Evolutionary conservation across 2,797 vertebrate genomes (phyloP), one percentile per base, ranked within the genome.

Genomic region (Pangasius macronema): DNA sequence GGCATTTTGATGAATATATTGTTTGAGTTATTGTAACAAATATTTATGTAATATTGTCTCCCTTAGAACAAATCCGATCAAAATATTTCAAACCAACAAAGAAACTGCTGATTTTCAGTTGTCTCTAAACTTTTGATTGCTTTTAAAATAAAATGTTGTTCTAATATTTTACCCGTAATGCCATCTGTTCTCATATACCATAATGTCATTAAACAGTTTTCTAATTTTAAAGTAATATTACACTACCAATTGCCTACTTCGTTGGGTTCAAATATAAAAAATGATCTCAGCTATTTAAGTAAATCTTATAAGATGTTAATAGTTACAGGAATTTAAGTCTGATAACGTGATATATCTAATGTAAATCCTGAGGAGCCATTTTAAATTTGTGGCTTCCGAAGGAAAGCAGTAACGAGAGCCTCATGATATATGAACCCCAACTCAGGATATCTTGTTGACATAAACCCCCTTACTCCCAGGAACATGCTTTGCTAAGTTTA

Each of bases 361-460:
- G 89, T 82, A 42, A 75, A 90, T 93, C 91, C 87, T 90, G 91
- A 88, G 70, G 90, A 90, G 91, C 93, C 72, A 91, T 87, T 92
- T 93, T 93, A 94, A 93, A 94, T 95, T 92, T 94, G 93, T 93
- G 93, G 93, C 93, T 93, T 95, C 93, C 92, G 91, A 83, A 89
- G 89, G 87, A 94, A 93, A 93, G 92, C 77, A 91, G 94, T 94
- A 94, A 94, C 80, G 93, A 93, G 94, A 94, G 92, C 93, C 90
- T 57, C 88, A 80, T 94, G 94, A 93, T 94, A 96, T 91, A 90
- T 72, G 93, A 95, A 93, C 90, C 89, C 90, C 76, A 89, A 92
- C 93, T 90, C 91, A 80, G 86, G 91, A 92, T 93, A 92, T 94
- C 92, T 94, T 95, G 94, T 96, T 96, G 93, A 96, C 94, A 95